These are phyloP conservation scores for Rhaphigaster nebulosa DNA, from an alignment of 2,888 invertebrate genomes.

Conservation along the genomic window DNA sequence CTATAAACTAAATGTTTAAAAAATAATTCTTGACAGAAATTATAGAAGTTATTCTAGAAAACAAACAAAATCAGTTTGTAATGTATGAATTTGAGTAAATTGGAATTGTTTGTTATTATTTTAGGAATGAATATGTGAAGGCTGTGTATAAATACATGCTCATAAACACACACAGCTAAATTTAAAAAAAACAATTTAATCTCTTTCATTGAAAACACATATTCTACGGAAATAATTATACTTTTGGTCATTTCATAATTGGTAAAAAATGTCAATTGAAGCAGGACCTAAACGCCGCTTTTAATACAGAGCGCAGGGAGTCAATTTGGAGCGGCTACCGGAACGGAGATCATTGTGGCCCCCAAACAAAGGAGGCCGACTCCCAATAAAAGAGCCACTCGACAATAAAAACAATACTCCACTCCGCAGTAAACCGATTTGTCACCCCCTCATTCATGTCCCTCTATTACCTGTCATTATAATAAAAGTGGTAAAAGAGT, in stretches of 20 bases:
- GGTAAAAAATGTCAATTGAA: neutral
- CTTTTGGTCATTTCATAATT: neutral
- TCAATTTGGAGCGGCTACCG: neutral
- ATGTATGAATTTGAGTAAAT: no score
- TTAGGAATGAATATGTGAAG: no score
- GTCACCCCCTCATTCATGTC: neutral
- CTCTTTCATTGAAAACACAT: no score
- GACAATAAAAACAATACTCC: slow-evolving; percentile 29
- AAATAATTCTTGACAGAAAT: no score
- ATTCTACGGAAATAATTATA: no score
- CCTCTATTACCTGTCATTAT: slow-evolving; percentile 20
- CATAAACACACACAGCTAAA: no score
- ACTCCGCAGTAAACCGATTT: neutral
- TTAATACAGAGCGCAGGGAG: neutral
- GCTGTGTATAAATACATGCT: no score
- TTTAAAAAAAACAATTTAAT: no score
- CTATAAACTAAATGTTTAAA: no score
- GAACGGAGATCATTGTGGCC: neutral
- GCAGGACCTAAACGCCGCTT: neutral
- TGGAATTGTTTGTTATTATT: no score
- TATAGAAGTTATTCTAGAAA: no score
- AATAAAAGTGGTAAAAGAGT: neutral
- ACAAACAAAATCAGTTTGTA: no score
- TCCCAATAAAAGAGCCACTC: slow-evolving; percentile 10
- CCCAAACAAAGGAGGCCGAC: neutral